phyloP scores from a whole-genome alignment of 1,140 invertebrate species.

The Battus philenor region DNA sequence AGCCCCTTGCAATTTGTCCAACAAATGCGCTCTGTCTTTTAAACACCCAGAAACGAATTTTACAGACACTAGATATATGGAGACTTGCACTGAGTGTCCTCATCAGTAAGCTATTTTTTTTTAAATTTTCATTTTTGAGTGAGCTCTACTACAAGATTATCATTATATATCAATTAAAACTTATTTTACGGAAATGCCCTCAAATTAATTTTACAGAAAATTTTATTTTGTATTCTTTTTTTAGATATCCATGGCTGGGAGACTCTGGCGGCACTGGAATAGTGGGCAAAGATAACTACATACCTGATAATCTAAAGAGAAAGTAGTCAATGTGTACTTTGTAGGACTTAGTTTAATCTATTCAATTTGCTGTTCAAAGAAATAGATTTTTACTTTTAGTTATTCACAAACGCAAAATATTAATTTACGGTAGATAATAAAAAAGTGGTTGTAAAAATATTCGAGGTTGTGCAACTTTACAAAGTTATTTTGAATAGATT shows the following conservation, averaged over 20 bases:
- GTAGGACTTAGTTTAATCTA: constrained; percentile 29
- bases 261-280: constrained; percentile 90
- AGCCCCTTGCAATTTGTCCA: constrained; percentile 87
- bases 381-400: constrained; percentile 2
- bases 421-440: constrained; percentile 1
- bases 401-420: constrained; percentile 3
- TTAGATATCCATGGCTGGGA: constrained; percentile 86
- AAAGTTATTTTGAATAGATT: constrained; percentile 25
- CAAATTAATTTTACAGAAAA: too few relatives aligned
- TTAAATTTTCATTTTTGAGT: constrained; percentile 1
- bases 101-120: constrained; percentile 84
- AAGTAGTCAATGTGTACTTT: constrained; percentile 37
- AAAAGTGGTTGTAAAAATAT: background rate
- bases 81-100: constrained; percentile 91
- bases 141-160: too few relatives aligned
- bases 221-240: too few relatives aligned
- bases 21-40: constrained; percentile 90
- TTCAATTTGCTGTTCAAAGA: constrained; percentile 27
- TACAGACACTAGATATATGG: constrained; percentile 89
- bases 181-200: too few relatives aligned
- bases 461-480: background rate
- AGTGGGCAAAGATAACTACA: constrained; percentile 86
- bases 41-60: constrained; percentile 85
- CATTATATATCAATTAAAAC: too few relatives aligned
- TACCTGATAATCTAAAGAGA: constrained; percentile 80